These are phyloP conservation scores for Limnothrissa miodon DNA, from an alignment of 2,113 vertebrate genomes.

Conservation along the genomic window DNA sequence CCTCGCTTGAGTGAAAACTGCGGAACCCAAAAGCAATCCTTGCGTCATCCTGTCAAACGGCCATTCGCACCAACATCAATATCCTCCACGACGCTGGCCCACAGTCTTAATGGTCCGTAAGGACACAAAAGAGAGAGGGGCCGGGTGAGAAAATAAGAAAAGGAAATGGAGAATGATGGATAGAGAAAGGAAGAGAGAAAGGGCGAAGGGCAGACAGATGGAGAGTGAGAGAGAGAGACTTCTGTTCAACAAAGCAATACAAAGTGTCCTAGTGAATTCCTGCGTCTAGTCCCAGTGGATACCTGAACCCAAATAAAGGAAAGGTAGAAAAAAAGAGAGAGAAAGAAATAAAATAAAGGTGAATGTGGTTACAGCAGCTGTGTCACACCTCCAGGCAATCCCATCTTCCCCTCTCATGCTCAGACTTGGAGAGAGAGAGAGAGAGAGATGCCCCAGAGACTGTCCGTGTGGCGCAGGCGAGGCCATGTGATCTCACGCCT, in stretches of 20 bases:
- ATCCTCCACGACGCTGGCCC: background rate
- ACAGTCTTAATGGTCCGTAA: background rate
- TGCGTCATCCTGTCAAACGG: background rate
- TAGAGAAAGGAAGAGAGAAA: background rate
- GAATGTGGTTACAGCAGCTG: constrained; percentile 34
- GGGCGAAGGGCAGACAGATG: background rate
- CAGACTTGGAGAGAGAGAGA: background rate
- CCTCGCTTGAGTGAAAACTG: background rate
- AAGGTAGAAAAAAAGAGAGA: background rate
- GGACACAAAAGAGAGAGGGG: background rate
- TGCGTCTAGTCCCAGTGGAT: background rate
- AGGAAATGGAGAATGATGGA: background rate
- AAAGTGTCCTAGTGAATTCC: background rate
- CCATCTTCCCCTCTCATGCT: constrained; percentile 10
- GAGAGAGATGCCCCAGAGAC: background rate
- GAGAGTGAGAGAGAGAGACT: background rate
- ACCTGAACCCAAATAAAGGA: background rate
- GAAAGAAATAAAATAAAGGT: background rate
- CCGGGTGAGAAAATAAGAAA: background rate
- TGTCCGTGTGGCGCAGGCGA: background rate
- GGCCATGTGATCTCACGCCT: background rate
- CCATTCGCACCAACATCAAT: background rate
- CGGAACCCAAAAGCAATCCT: background rate
- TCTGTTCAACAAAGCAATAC: background rate
- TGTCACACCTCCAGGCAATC: background rate